These are phyloP conservation scores for Cuniculus paca DNA, from an alignment of 2,797 vertebrate species.

Conservation along the genomic window DNA sequence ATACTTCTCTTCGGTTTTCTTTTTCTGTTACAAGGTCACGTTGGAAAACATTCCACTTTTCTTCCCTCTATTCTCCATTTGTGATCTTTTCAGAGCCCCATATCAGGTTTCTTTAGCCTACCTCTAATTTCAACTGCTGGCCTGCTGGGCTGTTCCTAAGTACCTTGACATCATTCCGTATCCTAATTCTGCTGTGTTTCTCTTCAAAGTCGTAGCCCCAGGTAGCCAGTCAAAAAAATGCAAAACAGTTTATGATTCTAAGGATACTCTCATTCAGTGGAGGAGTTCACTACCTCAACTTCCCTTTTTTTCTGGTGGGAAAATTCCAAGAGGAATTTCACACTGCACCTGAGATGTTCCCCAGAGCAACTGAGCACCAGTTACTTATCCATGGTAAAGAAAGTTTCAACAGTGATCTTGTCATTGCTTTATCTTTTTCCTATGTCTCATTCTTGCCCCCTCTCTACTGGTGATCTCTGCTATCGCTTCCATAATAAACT, in stretches of 20 bases:
- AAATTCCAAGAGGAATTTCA: conserved; percentile 5
- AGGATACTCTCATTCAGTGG: neutral
- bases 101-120: neutral
- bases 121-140: neutral
- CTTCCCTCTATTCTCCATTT: neutral
- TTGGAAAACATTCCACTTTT: neutral
- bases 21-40: neutral
- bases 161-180: neutral
- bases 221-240: neutral
- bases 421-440: neutral
- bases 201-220: neutral
- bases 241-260: neutral
- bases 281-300: neutral
- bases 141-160: neutral
- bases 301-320: neutral
- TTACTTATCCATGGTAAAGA: neutral
- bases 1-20: neutral
- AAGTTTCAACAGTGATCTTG: neutral
- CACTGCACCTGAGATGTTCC: neutral
- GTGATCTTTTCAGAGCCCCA: neutral
- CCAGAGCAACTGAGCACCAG: neutral
- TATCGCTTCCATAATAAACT: neutral
- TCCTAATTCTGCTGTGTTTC: neutral
- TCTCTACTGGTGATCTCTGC: neutral
- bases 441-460: neutral